Base-by-base conservation (phyloP, 2,113 vertebrate species). In the Oreocharis arfaki region DNA sequence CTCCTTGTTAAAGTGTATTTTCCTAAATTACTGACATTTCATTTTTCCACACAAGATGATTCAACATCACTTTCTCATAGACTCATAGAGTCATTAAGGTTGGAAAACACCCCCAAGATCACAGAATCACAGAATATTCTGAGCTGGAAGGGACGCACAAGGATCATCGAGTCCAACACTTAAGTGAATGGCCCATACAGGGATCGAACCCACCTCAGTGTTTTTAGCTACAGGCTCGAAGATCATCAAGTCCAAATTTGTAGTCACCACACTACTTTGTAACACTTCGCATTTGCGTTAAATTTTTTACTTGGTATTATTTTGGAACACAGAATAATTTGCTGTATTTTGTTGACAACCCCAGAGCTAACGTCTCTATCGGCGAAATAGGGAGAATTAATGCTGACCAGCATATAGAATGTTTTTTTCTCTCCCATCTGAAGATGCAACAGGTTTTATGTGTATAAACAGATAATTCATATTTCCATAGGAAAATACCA, bases 131-230 rank as follows among this genome's bases (percentile, higher is more conserved):
- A 52, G 46, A 37, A 24, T 28, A 44, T 16, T 52, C 37, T 60
- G 39, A 68, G 33, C 23, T 87, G 55, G 39, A 60, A 69, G 46
- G 11, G 12, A 46, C 3, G 16, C 73, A 69, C 17, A 44, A 22
- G 33, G 44, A 86, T 68, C 37, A 77, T 37, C 9, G 14, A 68
- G 33, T 23, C 32, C 37, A 76, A 9, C 32, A 30, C 14, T 37
- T 46, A 53, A 28, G 1, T 15, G 46, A 59, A 44, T 27, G 22
- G 17, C 14, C 17, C 37, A 44, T 8, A 59, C 13, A 44, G 37
- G 27, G 17, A 68, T 2, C 33, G 27, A 37, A 68, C 5, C 6
- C 32, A 68, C 11, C 21, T 22, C 1, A 0, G 21, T 0, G 1
- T 15, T 68, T 71, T 44, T 33, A 60, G 14, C 1, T 0, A 26